Conservation (phyloP, 2,888 invertebrate species). For the Belgica antarctica region DNA sequence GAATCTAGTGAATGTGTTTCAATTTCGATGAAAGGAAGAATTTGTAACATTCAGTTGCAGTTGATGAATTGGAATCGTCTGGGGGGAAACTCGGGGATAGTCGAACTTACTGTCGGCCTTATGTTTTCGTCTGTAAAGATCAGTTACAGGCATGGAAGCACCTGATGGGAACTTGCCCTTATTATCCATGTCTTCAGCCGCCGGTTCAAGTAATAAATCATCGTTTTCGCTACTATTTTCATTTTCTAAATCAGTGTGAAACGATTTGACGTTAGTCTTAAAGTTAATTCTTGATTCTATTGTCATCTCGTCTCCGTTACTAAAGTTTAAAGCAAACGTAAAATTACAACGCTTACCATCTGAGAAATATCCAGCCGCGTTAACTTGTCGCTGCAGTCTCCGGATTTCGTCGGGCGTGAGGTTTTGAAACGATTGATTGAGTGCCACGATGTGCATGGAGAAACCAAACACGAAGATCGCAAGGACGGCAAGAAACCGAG, state of each 20-base stretch:
- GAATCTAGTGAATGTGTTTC: background rate
- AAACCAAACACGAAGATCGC: conserved; percentile 98
- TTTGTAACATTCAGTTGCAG: conserved; percentile 9
- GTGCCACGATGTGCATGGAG: conserved; percentile 92
- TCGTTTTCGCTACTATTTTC: conserved; percentile 30
- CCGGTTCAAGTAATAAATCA: conserved; percentile 28
- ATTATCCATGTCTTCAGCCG: conserved; percentile 32
- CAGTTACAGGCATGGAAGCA: conserved; percentile 47
- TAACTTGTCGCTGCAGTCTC: conserved; percentile 59
- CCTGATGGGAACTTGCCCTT: conserved; percentile 19
- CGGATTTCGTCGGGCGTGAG: conserved; percentile 63
- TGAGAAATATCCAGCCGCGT: conserved; percentile 61
- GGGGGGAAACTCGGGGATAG: background rate
- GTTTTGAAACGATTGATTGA: conserved; percentile 89
- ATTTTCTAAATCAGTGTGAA: conserved; percentile 21
- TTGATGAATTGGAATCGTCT: background rate
- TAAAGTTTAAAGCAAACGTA: no score
- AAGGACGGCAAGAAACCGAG: conserved; percentile 94
- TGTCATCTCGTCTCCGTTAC: no score
- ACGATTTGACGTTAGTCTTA: background rate
- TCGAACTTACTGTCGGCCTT: conserved; percentile 64
- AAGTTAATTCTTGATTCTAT: background rate
- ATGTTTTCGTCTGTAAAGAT: conserved; percentile 64
- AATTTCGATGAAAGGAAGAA: background rate
- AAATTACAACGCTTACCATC: conserved; percentile 64